These are phyloP conservation scores for Lasioglossum baleicum DNA, from an alignment of 1,140 invertebrate genomes.

Conservation along the genomic window DNA sequence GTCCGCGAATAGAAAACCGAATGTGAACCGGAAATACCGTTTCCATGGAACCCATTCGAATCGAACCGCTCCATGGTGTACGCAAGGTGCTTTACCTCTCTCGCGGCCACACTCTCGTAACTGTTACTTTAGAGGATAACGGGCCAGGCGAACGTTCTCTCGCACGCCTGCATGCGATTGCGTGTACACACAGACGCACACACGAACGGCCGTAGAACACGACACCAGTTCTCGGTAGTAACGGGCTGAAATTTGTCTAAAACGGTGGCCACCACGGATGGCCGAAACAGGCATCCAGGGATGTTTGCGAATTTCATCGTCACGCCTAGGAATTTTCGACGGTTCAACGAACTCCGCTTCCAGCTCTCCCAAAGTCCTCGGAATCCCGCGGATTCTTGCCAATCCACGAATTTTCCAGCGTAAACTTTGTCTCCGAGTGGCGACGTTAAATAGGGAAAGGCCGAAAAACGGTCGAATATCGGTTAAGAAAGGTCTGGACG, in stretches of 20 bases:
- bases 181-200: not conserved
- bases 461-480: slow-evolving; percentile 41
- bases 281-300: not conserved
- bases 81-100: slow-evolving; percentile 53
- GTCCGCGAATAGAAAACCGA: slow-evolving; percentile 62
- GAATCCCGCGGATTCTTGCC: not conserved
- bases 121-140: slow-evolving; percentile 71
- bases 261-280: not conserved
- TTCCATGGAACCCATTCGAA: slow-evolving; percentile 70
- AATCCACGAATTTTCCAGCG: not conserved
- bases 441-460: too few species aligned
- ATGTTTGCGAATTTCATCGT: not conserved
- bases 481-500: slow-evolving; percentile 63
- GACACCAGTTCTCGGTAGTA: slow-evolving; percentile 41
- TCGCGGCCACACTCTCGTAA: slow-evolving; percentile 43
- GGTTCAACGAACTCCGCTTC: not conserved
- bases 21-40: slow-evolving; percentile 75
- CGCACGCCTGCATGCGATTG: slow-evolving; percentile 16
- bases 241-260: slow-evolving; percentile 55
- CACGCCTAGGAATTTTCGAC: not conserved
- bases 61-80: slow-evolving; percentile 56
- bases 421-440: not conserved
- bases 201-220: too few species aligned
- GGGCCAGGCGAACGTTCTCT: slow-evolving; percentile 26
- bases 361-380: too few species aligned